Percentiles rank a stretch among this genome's conserved stretches.
Evolutionary conservation across 2,113 vertebrate genomes (phyloP).

Genomic region (Tetrao urogallus): DNA sequence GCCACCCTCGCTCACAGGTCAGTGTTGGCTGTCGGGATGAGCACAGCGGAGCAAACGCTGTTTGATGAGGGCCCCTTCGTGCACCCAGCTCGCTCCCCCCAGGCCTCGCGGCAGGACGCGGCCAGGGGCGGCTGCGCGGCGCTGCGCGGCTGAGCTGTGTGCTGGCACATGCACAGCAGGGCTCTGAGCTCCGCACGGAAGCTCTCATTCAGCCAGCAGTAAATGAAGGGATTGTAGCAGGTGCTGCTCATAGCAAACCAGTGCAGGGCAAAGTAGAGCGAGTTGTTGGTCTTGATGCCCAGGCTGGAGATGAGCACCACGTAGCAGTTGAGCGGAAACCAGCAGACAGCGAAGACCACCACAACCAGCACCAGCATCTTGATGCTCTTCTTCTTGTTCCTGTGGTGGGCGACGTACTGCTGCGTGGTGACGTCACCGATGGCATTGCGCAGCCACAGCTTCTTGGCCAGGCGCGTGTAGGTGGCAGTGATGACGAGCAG

Average conservation of each 20-base stretch:
- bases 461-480: slow-evolving; percentile 62
- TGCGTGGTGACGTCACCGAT: slow-evolving; percentile 50
- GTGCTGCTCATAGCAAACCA: slow-evolving; percentile 70
- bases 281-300: slow-evolving; percentile 54
- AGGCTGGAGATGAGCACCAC: slow-evolving; percentile 74
- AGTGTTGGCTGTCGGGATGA: neutral
- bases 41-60: neutral
- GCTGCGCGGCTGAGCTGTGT: neutral
- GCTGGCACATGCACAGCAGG: slow-evolving; percentile 35
- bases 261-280: slow-evolving; percentile 58
- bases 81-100: slow-evolving; percentile 14
- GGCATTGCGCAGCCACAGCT: slow-evolving; percentile 64
- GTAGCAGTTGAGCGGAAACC: slow-evolving; percentile 74
- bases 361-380: slow-evolving; percentile 75
- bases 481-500: slow-evolving; percentile 54
- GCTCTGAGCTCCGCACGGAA: slow-evolving; percentile 47
- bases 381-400: slow-evolving; percentile 73
- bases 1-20: slow-evolving; percentile 6
- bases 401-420: slow-evolving; percentile 52
- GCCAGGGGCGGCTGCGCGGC: accelerated
- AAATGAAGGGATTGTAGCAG: slow-evolving; percentile 72
- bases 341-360: slow-evolving; percentile 74
- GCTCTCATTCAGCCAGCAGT: slow-evolving; percentile 64
- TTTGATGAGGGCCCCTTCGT: neutral
- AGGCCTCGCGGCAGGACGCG: neutral